Evolutionary conservation across 1,140 invertebrate genomes (phyloP).

Genomic region (Liolophura sinensis): DNA sequence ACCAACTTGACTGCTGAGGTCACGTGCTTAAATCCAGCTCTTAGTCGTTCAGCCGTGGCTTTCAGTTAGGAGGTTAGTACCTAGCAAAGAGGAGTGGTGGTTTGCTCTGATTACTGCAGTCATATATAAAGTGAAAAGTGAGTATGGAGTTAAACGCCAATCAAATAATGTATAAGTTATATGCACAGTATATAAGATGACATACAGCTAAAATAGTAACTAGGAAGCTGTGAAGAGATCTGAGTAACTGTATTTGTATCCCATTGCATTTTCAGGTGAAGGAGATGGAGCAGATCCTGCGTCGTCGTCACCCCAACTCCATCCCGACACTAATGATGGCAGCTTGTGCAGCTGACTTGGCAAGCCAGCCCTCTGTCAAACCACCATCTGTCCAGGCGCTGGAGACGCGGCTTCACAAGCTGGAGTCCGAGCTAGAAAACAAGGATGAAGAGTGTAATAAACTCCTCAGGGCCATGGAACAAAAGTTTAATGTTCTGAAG

Average conservation of each 20-base stretch:
- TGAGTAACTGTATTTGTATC: neutral
- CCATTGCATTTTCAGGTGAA: conserved; percentile 35
- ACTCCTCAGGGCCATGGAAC: conserved; percentile 49
- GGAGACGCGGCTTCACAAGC: conserved; percentile 46
- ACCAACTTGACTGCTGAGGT: too few relatives aligned
- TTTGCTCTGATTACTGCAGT: too few relatives aligned
- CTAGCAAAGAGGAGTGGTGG: too few relatives aligned
- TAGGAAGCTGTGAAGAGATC: too few relatives aligned
- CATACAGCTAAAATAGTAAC: too few relatives aligned
- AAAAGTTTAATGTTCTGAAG: conserved; percentile 55
- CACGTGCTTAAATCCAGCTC: too few relatives aligned
- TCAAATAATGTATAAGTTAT: too few relatives aligned
- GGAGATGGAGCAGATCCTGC: conserved; percentile 54
- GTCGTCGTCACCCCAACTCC: conserved; percentile 52
- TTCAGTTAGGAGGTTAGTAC: too few relatives aligned
- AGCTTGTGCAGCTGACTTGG: conserved; percentile 25
- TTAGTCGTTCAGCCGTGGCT: too few relatives aligned
- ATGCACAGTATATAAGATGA: too few relatives aligned
- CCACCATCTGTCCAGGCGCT: conserved; percentile 32
- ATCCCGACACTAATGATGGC: conserved; percentile 53
- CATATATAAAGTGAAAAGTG: too few relatives aligned
- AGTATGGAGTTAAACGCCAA: too few relatives aligned
- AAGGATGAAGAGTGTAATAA: conserved; percentile 45
- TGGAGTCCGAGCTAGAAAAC: conserved; percentile 48
- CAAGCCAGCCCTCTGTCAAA: conserved; percentile 1